Evolutionary conservation across 2,888 invertebrate species (phyloP).

Genomic region (Epistrophella euchroma): DNA sequence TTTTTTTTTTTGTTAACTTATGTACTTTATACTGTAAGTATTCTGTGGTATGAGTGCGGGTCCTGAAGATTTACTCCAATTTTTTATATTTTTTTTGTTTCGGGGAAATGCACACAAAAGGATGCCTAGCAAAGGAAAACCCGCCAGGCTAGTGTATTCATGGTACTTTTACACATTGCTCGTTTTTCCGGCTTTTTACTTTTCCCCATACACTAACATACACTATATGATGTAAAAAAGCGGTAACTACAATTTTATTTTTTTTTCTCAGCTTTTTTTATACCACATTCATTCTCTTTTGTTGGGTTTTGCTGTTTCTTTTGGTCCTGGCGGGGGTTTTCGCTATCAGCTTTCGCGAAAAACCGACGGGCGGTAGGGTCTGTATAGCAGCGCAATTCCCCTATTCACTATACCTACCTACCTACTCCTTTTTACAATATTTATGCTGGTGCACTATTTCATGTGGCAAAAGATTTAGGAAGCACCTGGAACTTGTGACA

Average conservation of each 20-base stretch:
- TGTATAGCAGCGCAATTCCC: background rate
- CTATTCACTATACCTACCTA: background rate
- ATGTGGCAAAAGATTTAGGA: conserved; percentile 74
- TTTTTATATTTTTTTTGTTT: conserved; percentile 18
- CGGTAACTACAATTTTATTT: background rate
- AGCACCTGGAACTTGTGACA: conserved; percentile 75
- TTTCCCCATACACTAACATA: conserved; percentile 1
- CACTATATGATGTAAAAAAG: background rate
- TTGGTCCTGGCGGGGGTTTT: conserved; percentile 57
- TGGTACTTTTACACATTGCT: conserved; percentile 58
- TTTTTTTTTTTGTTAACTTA: conserved; percentile 15
- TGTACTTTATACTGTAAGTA: conserved; percentile 41
- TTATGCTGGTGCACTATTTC: conserved; percentile 72
- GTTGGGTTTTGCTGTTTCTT: conserved; percentile 34
- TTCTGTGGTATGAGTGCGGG: conserved; percentile 9
- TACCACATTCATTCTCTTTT: conserved; percentile 8
- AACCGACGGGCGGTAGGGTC: background rate
- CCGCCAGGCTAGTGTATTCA: conserved; percentile 63
- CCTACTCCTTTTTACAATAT: conserved; percentile 51
- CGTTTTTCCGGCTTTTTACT: conserved; percentile 56
- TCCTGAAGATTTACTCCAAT: conserved; percentile 33
- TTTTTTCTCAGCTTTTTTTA: background rate
- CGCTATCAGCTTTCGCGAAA: conserved; percentile 47
- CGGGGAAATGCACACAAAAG: conserved; percentile 48
- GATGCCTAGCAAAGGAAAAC: conserved; percentile 49